A percentile compares a stretch with the other conserved stretches of the same genome.
Evolutionary conservation across 2,888 invertebrate genomes (phyloP).

Genomic region (Drosophila multiciliata): DNA sequence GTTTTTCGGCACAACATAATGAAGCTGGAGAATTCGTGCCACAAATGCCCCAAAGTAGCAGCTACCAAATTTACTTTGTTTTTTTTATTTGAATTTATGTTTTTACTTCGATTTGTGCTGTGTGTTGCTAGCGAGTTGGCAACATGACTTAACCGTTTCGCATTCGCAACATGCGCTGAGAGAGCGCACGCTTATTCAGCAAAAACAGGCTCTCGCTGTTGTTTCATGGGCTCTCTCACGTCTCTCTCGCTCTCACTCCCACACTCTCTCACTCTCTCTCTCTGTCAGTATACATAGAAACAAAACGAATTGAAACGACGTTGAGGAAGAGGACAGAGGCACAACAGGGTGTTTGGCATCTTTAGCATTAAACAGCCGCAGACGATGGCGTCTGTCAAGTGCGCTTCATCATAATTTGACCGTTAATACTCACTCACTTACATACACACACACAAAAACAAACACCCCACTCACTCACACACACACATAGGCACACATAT

Average conservation of each 20-base stretch:
- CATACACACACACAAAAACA: constrained; percentile 1
- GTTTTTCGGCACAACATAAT: constrained; percentile 51
- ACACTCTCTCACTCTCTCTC: background rate
- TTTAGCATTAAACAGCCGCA: constrained; percentile 50
- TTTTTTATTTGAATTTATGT: constrained; percentile 5
- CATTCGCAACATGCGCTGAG: constrained; percentile 17
- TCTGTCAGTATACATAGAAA: constrained; percentile 47
- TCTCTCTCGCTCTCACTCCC: background rate
- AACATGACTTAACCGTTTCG: constrained; percentile 45
- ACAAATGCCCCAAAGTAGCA: constrained; percentile 24
- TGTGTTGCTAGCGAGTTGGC: constrained; percentile 12
- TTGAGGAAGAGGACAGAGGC: constrained; percentile 14
- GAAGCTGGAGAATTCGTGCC: constrained; percentile 23
- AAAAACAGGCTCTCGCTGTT: constrained; percentile 1
- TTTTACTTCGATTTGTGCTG: background rate
- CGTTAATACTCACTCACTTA: constrained; percentile 61
- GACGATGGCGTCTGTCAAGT: constrained; percentile 67
- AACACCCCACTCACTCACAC: constrained; percentile 9
- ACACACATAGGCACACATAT: background rate
- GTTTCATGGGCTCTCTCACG: background rate
- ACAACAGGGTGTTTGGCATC: constrained; percentile 60
- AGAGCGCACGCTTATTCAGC: constrained; percentile 46
- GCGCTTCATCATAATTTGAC: constrained; percentile 75
- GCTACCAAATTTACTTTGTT: background rate
- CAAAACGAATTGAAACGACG: constrained; percentile 53